These are phyloP conservation scores for Ditylenchus weischeri DNA, from an alignment of 2,888 invertebrate genomes.

Conservation along the genomic window DNA sequence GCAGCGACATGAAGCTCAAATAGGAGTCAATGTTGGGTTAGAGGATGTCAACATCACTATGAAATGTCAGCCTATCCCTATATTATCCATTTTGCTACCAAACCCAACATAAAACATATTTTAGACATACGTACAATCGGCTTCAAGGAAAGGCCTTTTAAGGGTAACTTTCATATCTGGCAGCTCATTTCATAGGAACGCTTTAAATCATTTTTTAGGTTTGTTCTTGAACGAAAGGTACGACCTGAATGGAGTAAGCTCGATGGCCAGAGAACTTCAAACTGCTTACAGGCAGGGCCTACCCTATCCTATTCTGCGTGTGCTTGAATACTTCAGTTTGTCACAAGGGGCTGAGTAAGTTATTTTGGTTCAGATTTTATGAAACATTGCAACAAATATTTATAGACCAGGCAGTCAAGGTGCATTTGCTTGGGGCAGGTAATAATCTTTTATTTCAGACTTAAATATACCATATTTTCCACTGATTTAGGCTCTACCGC, in stretches of 20 bases:
- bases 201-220: neutral
- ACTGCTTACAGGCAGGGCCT: slow-evolving; percentile 48
- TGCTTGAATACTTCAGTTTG: slow-evolving; percentile 43
- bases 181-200: neutral
- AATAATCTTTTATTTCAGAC: neutral
- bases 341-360: slow-evolving; percentile 38
- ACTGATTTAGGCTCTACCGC: slow-evolving; percentile 42
- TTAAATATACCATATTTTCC: neutral
- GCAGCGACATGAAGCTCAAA: slow-evolving; percentile 44
- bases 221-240: slow-evolving; percentile 51
- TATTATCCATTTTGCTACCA: slow-evolving; percentile 16
- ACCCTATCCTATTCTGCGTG: slow-evolving; percentile 53
- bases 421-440: slow-evolving; percentile 1
- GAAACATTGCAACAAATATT: neutral
- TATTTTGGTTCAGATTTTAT: neutral
- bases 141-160: neutral
- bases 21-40: slow-evolving; percentile 53
- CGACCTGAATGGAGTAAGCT: slow-evolving; percentile 42
- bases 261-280: slow-evolving; percentile 47
- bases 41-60: slow-evolving; percentile 50
- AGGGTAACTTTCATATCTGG: neutral
- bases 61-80: slow-evolving; percentile 32
- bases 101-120: slow-evolving; percentile 3
- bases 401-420: neutral
- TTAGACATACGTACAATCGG: slow-evolving; percentile 22